Conservation (phyloP, 1,140 invertebrate genomes). For the Metaphire vulgaris region DNA sequence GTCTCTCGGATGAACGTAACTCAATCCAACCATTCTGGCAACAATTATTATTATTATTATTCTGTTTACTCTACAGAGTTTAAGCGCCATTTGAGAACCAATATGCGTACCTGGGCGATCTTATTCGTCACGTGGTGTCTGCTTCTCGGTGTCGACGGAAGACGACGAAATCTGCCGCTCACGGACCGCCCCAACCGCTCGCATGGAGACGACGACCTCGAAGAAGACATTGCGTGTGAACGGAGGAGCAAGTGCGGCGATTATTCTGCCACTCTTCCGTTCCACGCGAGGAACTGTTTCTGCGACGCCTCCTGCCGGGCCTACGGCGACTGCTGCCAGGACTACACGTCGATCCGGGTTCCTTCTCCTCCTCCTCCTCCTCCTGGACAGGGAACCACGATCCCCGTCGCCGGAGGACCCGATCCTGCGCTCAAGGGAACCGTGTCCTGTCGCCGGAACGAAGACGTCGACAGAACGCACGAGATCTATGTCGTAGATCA, state of each 20-base stretch:
- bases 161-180: too few relatives aligned
- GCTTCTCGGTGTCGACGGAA: too few relatives aligned
- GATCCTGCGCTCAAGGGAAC: not conserved
- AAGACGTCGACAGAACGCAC: not conserved
- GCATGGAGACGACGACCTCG: too few relatives aligned
- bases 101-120: too few relatives aligned
- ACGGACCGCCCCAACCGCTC: too few relatives aligned
- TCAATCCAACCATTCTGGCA: too few relatives aligned
- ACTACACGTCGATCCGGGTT: not conserved
- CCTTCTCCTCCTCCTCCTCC: not conserved
- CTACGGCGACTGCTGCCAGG: slow-evolving; percentile 26
- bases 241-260: not conserved
- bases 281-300: slow-evolving; percentile 21
- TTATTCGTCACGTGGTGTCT: too few relatives aligned
- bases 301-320: slow-evolving; percentile 21
- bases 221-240: not conserved
- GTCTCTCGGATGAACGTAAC: too few relatives aligned
- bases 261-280: not conserved
- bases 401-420: not conserved
- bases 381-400: not conserved
- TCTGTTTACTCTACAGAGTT: too few relatives aligned
- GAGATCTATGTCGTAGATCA: slow-evolving; percentile 26
- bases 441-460: not conserved
- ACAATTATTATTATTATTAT: too few relatives aligned
- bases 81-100: too few relatives aligned